Evolutionary conservation across 2,888 invertebrate species (phyloP).

Genomic region (Ceraclea dissimilis): DNA sequence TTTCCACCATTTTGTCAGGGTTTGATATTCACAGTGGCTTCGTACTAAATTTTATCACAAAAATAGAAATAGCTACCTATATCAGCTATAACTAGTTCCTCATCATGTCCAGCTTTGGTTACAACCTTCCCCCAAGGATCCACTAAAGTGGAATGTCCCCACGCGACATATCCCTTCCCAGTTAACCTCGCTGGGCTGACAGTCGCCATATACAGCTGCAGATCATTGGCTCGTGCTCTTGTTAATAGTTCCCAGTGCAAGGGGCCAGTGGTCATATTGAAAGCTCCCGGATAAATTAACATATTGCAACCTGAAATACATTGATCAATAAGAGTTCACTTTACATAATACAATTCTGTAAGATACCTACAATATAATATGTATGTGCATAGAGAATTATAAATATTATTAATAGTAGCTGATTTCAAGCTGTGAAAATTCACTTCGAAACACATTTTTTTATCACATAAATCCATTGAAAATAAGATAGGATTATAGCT

Average conservation of each 20-base stretch:
- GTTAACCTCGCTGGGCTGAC: constrained; percentile 76
- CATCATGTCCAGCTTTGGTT: constrained; percentile 58
- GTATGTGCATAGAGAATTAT: no score
- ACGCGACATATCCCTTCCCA: constrained; percentile 71
- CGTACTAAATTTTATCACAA: no score
- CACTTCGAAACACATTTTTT: neutral
- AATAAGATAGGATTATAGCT: no score
- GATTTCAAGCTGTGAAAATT: neutral
- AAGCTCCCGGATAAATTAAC: constrained; percentile 88
- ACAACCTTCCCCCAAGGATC: constrained; percentile 79
- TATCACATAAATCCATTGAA: no score
- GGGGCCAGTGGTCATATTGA: constrained; percentile 95
- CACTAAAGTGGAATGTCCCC: constrained; percentile 79
- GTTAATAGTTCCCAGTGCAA: constrained; percentile 86
- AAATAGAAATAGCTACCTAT: no score
- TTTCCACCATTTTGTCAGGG: no score
- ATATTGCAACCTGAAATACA: constrained; percentile 67
- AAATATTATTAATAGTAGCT: no score
- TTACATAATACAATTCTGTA: no score
- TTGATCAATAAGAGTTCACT: neutral
- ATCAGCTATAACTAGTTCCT: constrained; percentile 65
- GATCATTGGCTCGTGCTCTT: constrained; percentile 76
- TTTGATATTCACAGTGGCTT: no score
- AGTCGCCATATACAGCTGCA: constrained; percentile 80
- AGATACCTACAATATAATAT: no score